These are phyloP conservation scores for Chrysochloris asiatica DNA, from an alignment of 2,113 vertebrate genomes.

Conservation along the genomic window DNA sequence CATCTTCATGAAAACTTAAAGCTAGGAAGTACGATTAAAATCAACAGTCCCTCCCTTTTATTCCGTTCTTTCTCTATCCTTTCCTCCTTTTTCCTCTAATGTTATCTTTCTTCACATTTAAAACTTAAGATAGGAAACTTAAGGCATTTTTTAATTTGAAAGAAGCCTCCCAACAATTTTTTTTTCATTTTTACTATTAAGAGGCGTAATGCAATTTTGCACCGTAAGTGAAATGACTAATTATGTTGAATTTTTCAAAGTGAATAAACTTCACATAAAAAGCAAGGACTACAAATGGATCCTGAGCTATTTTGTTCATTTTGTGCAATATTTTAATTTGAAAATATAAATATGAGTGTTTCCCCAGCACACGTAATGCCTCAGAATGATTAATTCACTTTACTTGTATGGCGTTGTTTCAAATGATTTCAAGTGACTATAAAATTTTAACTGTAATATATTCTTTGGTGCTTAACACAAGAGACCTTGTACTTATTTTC, in stretches of 20 bases:
- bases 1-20: not conserved
- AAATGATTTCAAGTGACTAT: constrained; percentile 1
- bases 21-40: not conserved
- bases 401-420: not conserved
- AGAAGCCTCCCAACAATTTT: not conserved
- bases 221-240: not conserved
- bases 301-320: not conserved
- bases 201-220: not conserved
- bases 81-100: not conserved
- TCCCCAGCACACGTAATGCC: not conserved
- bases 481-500: not conserved
- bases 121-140: not conserved
- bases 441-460: not conserved
- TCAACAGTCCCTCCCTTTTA: not conserved
- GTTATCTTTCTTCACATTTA: not conserved
- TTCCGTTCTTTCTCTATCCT: not conserved
- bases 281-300: not conserved
- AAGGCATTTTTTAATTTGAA: not conserved
- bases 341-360: not conserved
- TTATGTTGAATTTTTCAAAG: not conserved
- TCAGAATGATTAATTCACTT: not conserved
- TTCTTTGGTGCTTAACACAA: not conserved
- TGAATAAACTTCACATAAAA: not conserved
- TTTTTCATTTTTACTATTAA: not conserved
- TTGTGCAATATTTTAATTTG: not conserved